These are phyloP conservation scores for Microtus oregoni DNA, from an alignment of 2,113 vertebrate species.

Conservation along the genomic window DNA sequence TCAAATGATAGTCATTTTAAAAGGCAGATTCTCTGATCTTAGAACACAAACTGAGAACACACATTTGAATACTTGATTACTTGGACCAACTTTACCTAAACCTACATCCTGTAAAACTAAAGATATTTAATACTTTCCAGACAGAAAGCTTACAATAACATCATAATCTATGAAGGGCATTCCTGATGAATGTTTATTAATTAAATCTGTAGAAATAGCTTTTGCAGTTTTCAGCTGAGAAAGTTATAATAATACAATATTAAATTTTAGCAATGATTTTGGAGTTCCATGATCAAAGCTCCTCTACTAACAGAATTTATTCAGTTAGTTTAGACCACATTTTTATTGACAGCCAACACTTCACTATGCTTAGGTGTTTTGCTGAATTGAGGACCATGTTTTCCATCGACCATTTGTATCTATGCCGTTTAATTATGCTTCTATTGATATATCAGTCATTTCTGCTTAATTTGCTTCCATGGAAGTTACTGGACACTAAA, in stretches of 20 bases:
- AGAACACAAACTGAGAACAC: not conserved
- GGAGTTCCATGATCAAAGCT: not conserved
- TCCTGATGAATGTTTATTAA: not conserved
- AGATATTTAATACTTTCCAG: not conserved
- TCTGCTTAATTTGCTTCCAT: slow-evolving; percentile 61
- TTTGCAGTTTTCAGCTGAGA: not conserved
- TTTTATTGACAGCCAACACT: slow-evolving; percentile 17
- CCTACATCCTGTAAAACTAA: not conserved
- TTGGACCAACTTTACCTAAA: not conserved
- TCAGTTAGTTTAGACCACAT: not conserved
- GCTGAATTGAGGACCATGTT: not conserved
- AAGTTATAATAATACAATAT: not conserved
- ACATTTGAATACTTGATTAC: not conserved
- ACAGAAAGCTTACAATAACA: not conserved
- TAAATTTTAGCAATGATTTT: not conserved
- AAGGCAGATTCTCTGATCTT: not conserved
- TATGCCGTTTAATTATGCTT: slow-evolving; percentile 66
- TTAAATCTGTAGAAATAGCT: not conserved
- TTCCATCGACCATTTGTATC: slow-evolving; percentile 61
- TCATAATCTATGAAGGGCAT: not conserved
- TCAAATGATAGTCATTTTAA: not conserved
- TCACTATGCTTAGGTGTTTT: slow-evolving; percentile 10
- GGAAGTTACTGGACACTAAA: slow-evolving; percentile 23
- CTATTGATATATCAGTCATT: slow-evolving; percentile 63
- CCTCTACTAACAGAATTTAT: not conserved